phyloP scores from a whole-genome alignment of 2,888 invertebrate genomes.

The Gasteruption jaculator region DNA sequence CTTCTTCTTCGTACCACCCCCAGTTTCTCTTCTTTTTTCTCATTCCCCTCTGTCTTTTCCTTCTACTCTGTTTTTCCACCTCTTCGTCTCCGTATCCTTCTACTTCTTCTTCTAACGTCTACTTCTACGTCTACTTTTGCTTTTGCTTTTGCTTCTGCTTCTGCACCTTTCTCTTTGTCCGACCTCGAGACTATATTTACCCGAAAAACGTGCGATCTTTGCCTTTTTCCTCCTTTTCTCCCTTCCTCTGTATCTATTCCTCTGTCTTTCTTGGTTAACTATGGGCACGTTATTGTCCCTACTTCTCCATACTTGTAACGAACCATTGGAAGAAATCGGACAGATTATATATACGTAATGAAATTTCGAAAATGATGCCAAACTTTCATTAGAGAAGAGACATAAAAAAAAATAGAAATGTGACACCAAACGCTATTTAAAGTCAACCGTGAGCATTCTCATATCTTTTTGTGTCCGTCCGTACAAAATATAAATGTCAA shows the following conservation, averaged over 20 bases:
- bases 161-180: conserved; percentile 26
- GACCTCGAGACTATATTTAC: conserved; percentile 37
- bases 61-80: neutral
- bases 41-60: conserved; percentile 4
- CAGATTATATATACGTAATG: too few relatives aligned
- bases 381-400: too few relatives aligned
- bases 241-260: neutral
- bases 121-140: conserved; percentile 11
- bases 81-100: conserved; percentile 5
- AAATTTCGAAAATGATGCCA: too few relatives aligned
- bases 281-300: too few relatives aligned
- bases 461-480: too few relatives aligned
- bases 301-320: too few relatives aligned
- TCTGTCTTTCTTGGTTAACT: neutral
- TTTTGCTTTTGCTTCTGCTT: conserved; percentile 13
- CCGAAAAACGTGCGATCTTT: conserved; percentile 26
- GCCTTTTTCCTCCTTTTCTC: conserved; percentile 10
- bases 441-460: too few relatives aligned
- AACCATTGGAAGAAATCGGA: too few relatives aligned
- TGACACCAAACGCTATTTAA: too few relatives aligned
- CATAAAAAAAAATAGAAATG: too few relatives aligned
- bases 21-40: conserved; percentile 4
- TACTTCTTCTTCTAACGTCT: conserved; percentile 3
- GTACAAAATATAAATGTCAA: too few relatives aligned
- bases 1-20: too few relatives aligned